phyloP scores from a whole-genome alignment of 1,140 invertebrate species.

The Ostrea denselamellosa region DNA sequence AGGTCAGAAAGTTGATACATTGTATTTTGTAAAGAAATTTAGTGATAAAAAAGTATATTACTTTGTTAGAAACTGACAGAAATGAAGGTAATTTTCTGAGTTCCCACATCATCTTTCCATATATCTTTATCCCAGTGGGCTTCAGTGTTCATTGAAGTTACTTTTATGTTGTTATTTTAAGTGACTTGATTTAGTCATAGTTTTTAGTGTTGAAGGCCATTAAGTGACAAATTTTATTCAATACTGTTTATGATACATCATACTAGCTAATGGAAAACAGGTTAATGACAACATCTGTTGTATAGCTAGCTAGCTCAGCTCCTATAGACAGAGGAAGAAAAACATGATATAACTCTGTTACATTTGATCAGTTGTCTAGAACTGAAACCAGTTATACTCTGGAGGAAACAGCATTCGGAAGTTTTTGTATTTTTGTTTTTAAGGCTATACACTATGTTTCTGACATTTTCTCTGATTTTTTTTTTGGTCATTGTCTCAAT shows the following conservation, averaged over 20 bases:
- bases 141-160: background rate
- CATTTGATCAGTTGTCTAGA: background rate
- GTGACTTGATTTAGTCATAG: background rate
- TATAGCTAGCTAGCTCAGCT: background rate
- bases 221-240: background rate
- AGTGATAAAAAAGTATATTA: too few species aligned
- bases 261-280: background rate
- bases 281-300: background rate
- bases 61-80: too few species aligned
- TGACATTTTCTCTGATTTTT: too few species aligned
- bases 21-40: background rate
- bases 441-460: too few species aligned
- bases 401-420: background rate
- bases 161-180: background rate
- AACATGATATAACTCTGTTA: background rate
- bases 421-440: too few species aligned
- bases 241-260: background rate
- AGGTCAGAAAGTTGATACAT: background rate
- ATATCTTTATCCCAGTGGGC: background rate
- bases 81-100: too few species aligned
- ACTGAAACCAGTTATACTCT: background rate
- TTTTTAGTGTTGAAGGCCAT: slow-evolving; percentile 1
- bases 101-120: too few species aligned
- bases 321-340: background rate
- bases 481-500: too few species aligned